Evolutionary conservation across 2,797 vertebrate genomes (phyloP).

Genomic region (Anguilla marmorata): DNA sequence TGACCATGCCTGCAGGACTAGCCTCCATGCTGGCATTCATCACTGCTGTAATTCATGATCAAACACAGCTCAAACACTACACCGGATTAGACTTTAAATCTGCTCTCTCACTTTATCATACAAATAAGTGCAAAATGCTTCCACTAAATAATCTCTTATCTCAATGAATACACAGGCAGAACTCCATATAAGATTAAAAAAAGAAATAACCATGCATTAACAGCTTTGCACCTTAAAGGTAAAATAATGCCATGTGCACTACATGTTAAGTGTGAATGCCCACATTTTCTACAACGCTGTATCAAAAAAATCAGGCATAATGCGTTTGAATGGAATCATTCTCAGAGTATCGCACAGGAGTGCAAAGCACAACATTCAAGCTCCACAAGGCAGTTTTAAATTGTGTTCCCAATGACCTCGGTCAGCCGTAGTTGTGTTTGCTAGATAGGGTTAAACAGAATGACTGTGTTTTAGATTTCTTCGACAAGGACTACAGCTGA

Average conservation of each 20-base stretch:
- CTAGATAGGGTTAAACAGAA: neutral
- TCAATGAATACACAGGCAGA: neutral
- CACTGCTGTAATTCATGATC: slow-evolving; percentile 24
- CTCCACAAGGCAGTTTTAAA: neutral
- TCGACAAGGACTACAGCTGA: neutral
- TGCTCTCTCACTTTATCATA: neutral
- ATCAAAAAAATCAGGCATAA: neutral
- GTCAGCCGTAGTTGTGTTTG: neutral
- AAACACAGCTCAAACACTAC: slow-evolving; percentile 8
- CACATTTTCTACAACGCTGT: neutral
- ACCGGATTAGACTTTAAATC: neutral
- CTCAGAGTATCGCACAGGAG: neutral
- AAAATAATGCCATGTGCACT: neutral
- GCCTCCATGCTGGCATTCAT: slow-evolving; percentile 22
- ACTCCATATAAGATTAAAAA: neutral
- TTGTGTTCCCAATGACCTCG: neutral
- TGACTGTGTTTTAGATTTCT: neutral
- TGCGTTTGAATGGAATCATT: neutral
- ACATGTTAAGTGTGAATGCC: neutral
- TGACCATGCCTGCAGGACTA: slow-evolving; percentile 32
- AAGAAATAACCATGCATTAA: neutral
- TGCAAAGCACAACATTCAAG: neutral
- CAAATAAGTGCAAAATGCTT: neutral
- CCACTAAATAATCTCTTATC: neutral
- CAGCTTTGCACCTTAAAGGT: neutral